Base-by-base conservation (phyloP, 1,140 invertebrate species). In the Phocides pigmalion region DNA sequence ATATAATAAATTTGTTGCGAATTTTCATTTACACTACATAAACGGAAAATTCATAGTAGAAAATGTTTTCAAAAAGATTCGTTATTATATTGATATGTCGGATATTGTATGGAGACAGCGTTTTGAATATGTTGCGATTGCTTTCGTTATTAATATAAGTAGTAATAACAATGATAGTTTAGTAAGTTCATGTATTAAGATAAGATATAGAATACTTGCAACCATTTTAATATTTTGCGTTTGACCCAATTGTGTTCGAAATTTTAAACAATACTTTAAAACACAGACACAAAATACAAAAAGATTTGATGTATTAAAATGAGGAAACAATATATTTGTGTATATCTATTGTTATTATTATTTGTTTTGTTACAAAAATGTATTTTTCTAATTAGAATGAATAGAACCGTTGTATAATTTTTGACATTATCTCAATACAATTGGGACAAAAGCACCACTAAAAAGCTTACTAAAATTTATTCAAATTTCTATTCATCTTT, bases 61-160 rank as follows among this genome's bases (percentile, higher is more conserved):
- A 58, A 59, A 59, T 35, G 46, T n/a, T 59, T 68, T 65, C 28
- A 62, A 44, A 65, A 65, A 49, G 28, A 47, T 70, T 42, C 17
- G 51, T 32, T 28, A 32, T 12, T 59, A 59, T 56, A 75, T 78
- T 82, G 82, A 84, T 84, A 84, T 84, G 82, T 84, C 64, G 66
- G 50, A 67, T 68, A 70, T 66, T 79, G 72, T 73, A 72, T 67
- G 69, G 70, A 47, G 44, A 61, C 39, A 62, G 56, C 25, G 3
- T 42, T 39, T 50, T 72, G 28, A 74, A 79, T 84, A 84, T 81
- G 76, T 81, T 51, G 61, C 65, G 28, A 81, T 81, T 81, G 79
- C 76, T 81, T 77, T 73, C 46, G 63, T 71, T 81, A 50, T 49
- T 25, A 64, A 64, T 62, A 51, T 37, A 62, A 15, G n/a, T n/a